Evolutionary conservation across 2,888 invertebrate species (phyloP).

Genomic region (Pterostichus madidus): DNA sequence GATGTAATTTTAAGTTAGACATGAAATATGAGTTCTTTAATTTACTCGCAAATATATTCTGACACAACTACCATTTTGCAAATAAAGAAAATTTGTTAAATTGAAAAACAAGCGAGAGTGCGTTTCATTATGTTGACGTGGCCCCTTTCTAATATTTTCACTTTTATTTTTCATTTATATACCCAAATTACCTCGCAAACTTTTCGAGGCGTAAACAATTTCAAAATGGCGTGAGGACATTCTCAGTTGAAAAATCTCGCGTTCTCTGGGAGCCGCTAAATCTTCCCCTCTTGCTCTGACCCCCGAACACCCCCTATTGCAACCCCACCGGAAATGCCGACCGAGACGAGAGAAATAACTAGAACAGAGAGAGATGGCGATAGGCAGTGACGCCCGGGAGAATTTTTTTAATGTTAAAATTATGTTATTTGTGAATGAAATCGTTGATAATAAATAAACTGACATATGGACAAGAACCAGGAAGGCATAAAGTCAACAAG

Average conservation of each 20-base stretch:
- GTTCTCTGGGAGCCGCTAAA: slow-evolving; percentile 46
- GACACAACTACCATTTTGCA: neutral
- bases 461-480: no score
- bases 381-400: neutral
- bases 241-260: slow-evolving; percentile 58
- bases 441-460: no score
- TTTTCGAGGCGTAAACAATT: slow-evolving; percentile 63
- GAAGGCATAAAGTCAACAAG: no score
- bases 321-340: slow-evolving; percentile 39
- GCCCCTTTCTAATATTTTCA: slow-evolving; percentile 49
- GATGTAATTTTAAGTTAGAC: neutral
- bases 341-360: slow-evolving; percentile 24
- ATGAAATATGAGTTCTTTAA: neutral
- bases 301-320: neutral
- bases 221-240: slow-evolving; percentile 51
- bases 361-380: slow-evolving; percentile 8
- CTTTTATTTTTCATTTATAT: slow-evolving; percentile 61
- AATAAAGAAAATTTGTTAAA: slow-evolving; percentile 41
- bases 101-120: slow-evolving; percentile 42
- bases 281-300: slow-evolving; percentile 31
- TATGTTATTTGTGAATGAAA: no score
- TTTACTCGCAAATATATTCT: neutral
- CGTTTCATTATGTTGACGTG: slow-evolving; percentile 18
- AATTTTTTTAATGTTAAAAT: neutral
- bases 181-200: slow-evolving; percentile 62